phyloP scores from a whole-genome alignment of 2,888 invertebrate species.

The Eugnorisma glareosa region DNA sequence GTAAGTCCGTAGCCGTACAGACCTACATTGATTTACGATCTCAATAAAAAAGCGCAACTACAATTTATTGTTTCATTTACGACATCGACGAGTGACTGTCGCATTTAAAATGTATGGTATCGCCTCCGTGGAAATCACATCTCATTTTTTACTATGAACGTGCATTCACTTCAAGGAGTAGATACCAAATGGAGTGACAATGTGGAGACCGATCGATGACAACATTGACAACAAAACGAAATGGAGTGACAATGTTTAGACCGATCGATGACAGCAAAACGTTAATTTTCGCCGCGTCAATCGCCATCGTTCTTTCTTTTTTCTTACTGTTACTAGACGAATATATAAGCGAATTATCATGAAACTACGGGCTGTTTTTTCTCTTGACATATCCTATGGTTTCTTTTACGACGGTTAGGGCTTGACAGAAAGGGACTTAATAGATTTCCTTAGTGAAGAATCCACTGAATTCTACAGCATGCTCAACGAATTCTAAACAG shows the following conservation, averaged over 20 bases:
- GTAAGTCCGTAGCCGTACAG: background rate
- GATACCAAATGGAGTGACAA: constrained; percentile 21
- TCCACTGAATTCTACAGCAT: background rate
- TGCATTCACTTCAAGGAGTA: constrained; percentile 24
- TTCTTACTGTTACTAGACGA: background rate
- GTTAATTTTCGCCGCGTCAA: background rate
- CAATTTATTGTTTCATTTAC: constrained; percentile 60
- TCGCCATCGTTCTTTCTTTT: background rate
- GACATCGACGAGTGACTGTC: constrained; percentile 44
- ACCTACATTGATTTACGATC: constrained; percentile 39
- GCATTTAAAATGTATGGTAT: constrained; percentile 56
- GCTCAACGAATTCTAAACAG: background rate
- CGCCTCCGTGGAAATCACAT: constrained; percentile 40
- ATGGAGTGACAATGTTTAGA: constrained; percentile 12
- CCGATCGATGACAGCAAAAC: background rate
- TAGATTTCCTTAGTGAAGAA: background rate
- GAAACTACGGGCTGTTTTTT: background rate
- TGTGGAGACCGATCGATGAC: background rate
- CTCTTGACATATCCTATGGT: too few relatives aligned
- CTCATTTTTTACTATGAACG: constrained; percentile 50
- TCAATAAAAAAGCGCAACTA: constrained; percentile 50
- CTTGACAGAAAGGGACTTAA: background rate
- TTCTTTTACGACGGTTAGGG: background rate
- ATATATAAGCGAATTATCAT: too few relatives aligned
- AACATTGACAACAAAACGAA: too few relatives aligned